phyloP scores from a whole-genome alignment of 53 echinoderm and acorn worm species.

The Crossaster papposus region DNA sequence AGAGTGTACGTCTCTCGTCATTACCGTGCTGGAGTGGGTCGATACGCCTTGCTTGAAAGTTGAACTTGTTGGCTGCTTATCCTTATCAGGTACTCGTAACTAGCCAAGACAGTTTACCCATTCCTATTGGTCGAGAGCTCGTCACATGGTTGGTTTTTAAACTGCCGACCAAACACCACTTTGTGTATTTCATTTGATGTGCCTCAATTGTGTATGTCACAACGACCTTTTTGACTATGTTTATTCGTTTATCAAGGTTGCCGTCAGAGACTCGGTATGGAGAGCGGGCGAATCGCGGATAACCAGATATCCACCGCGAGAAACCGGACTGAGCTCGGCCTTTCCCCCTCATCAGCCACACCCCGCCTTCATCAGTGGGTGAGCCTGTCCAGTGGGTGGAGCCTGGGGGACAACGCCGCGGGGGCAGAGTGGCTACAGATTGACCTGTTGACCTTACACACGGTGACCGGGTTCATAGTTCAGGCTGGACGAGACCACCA shows the following conservation, averaged over 20 bases:
- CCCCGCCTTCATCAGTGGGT: conserved; percentile 42
- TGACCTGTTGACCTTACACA: conserved; percentile 60
- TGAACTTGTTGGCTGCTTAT: conserved; percentile 41
- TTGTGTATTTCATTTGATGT: too few relatives aligned
- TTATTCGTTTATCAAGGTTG: conserved; percentile 19
- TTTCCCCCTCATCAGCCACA: not conserved
- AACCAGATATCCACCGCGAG: conserved; percentile 30
- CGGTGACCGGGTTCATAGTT: conserved; percentile 71
- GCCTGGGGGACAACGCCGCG: conserved; percentile 47
- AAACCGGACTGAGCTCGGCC: not conserved
- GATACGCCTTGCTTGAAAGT: conserved; percentile 23
- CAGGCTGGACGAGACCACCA: conserved; percentile 60
- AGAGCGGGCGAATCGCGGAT: conserved; percentile 30
- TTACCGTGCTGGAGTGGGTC: conserved; percentile 14
- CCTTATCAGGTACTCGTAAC: not conserved
- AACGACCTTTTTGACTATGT: not conserved
- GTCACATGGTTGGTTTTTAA: too few relatives aligned
- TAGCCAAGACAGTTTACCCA: too few relatives aligned
- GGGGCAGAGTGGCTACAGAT: conserved; percentile 75
- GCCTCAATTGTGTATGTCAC: not conserved
- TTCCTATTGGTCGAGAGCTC: too few relatives aligned
- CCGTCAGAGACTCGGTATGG: conserved; percentile 40
- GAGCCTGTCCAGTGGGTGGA: conserved; percentile 56
- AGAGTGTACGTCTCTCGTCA: not conserved
- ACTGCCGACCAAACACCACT: too few relatives aligned